Conservation (phyloP, 1,140 invertebrate genomes). For the Calephelis nemesis region DNA sequence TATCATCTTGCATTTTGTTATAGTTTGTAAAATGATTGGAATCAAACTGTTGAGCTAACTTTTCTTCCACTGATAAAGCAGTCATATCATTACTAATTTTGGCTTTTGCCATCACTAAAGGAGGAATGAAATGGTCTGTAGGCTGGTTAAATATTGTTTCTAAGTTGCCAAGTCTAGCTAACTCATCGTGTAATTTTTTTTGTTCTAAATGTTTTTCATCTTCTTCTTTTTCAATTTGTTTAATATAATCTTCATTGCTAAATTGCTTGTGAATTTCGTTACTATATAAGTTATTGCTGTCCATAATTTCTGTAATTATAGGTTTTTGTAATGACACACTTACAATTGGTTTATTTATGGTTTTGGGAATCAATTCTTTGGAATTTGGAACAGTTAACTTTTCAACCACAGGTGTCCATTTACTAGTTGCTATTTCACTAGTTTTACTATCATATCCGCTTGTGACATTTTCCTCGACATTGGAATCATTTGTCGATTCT, state of each 20-base stretch:
- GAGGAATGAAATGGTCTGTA: slow-evolving; percentile 76
- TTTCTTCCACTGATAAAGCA: slow-evolving; percentile 71
- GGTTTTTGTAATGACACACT: slow-evolving; percentile 43
- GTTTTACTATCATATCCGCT: slow-evolving; percentile 50
- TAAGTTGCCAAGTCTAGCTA: slow-evolving; percentile 59
- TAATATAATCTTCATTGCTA: background rate
- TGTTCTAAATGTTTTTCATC: slow-evolving; percentile 63
- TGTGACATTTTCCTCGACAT: slow-evolving; percentile 50
- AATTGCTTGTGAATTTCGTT: slow-evolving; percentile 42
- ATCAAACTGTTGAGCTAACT: slow-evolving; percentile 67
- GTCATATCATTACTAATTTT: slow-evolving; percentile 76
- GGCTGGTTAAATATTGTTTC: slow-evolving; percentile 75
- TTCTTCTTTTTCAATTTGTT: slow-evolving; percentile 54
- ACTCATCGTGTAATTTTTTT: slow-evolving; percentile 63
- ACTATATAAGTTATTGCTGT: slow-evolving; percentile 56
- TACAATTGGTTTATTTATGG: slow-evolving; percentile 31
- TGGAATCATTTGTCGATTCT: slow-evolving; percentile 46
- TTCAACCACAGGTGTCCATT: slow-evolving; percentile 33
- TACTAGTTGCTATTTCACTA: slow-evolving; percentile 38
- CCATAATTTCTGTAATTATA: slow-evolving; percentile 40
- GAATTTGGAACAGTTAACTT: slow-evolving; percentile 24
- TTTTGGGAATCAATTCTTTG: slow-evolving; percentile 33
- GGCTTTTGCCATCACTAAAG: slow-evolving; percentile 76
- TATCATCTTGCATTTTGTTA: slow-evolving; percentile 34
- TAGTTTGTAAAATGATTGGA: slow-evolving; percentile 47